Percentiles rank a stretch among this genome's conserved stretches.
phyloP scores from a whole-genome alignment of 1,140 invertebrate genomes.

The Epicauta chinensis region DNA sequence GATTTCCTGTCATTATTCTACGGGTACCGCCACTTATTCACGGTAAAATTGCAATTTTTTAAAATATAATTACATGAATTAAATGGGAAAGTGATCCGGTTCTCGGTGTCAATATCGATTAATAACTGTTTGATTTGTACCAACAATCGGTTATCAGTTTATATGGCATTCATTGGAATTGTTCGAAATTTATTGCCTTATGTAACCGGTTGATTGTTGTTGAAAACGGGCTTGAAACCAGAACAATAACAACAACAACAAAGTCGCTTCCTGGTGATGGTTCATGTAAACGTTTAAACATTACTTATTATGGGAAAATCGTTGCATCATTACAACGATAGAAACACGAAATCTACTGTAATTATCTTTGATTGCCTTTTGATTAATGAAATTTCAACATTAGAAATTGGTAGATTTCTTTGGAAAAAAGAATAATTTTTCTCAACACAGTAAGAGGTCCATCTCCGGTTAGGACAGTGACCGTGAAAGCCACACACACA shows the following conservation, averaged over 20 bases:
- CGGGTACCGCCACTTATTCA: constrained; percentile 7
- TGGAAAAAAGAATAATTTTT: too few species aligned
- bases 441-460: too few species aligned
- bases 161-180: neutral
- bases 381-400: neutral
- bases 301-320: constrained; percentile 8
- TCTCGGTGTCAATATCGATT: neutral
- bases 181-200: too few species aligned
- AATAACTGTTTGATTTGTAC: neutral
- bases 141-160: neutral
- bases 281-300: constrained; percentile 6
- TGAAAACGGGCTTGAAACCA: constrained; percentile 11
- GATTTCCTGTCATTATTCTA: neutral
- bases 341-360: neutral
- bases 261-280: constrained; percentile 10
- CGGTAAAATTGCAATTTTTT: constrained; percentile 4
- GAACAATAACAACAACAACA: constrained; percentile 5
- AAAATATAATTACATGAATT: neutral
- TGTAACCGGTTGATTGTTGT: constrained; percentile 9
- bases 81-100: neutral
- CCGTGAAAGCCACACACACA: constrained; percentile 26
- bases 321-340: constrained; percentile 2
- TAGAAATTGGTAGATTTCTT: too few species aligned
- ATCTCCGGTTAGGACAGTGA: constrained; percentile 20
- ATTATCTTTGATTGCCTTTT: neutral